Conservation (phyloP, 2,797 vertebrate genomes). For the Neostethus bicornis region DNA sequence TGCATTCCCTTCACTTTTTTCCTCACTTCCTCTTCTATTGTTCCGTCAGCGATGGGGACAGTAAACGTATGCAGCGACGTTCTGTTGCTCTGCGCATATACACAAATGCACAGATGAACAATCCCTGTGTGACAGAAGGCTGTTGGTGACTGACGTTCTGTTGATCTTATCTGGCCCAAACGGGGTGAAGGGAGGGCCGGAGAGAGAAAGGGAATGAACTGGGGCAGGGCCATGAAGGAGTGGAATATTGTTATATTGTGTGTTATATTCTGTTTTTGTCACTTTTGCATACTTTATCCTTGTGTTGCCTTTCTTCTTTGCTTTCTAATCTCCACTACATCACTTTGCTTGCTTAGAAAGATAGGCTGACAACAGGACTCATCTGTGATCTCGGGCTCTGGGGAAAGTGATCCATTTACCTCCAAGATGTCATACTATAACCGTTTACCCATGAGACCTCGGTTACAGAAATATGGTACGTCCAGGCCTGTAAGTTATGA, state of each 20-base stretch:
- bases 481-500: conserved; percentile 54
- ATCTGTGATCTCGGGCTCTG: conserved; percentile 51
- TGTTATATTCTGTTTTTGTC: conserved; percentile 67
- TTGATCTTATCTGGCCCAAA: conserved; percentile 86
- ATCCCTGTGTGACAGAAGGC: conserved; percentile 91
- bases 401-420: conserved; percentile 60
- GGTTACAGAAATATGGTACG: conserved; percentile 26
- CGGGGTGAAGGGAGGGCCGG: conserved; percentile 45
- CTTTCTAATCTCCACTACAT: conserved; percentile 34
- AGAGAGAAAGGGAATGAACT: conserved; percentile 45
- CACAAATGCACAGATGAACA: conserved; percentile 67
- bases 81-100: conserved; percentile 50
- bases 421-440: conserved; percentile 53
- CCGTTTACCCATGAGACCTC: conserved; percentile 55
- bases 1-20: conserved; percentile 47
- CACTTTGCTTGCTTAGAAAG: conserved; percentile 41
- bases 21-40: conserved; percentile 60
- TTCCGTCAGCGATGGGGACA: conserved; percentile 48
- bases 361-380: conserved; percentile 40
- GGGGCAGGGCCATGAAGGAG: conserved; percentile 6
- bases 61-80: conserved; percentile 69
- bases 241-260: conserved; percentile 27
- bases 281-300: conserved; percentile 54
- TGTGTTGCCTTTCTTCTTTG: conserved; percentile 33
- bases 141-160: conserved; percentile 87